A percentile compares a stretch with the other conserved stretches of the same genome.
phyloP scores from a whole-genome alignment of 2,888 invertebrate species.

The Notodonta ziczac region DNA sequence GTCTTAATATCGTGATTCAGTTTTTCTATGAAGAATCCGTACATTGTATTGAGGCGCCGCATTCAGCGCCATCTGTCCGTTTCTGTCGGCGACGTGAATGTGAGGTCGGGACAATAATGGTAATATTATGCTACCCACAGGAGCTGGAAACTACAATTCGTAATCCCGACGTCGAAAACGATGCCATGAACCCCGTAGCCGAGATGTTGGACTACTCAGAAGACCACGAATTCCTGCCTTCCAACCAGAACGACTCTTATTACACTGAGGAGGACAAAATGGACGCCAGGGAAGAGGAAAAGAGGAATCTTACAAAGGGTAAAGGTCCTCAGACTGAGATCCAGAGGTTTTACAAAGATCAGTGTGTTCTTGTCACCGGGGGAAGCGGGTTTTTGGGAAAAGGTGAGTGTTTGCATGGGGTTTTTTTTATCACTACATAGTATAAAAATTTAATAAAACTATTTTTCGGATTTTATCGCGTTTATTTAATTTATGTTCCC shows the following conservation, averaged over 20 bases:
- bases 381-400: slow-evolving; percentile 80
- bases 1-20: too few relatives aligned
- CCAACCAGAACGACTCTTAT: slow-evolving; percentile 73
- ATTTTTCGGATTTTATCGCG: too few relatives aligned
- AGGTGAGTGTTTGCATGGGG: slow-evolving; percentile 65
- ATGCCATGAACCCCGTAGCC: slow-evolving; percentile 73
- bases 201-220: slow-evolving; percentile 78
- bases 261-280: slow-evolving; percentile 76
- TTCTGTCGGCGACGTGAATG: too few relatives aligned
- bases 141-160: slow-evolving; percentile 70
- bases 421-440: slow-evolving; percentile 10
- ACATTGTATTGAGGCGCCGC: too few relatives aligned
- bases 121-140: slow-evolving; percentile 41
- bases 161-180: slow-evolving; percentile 64
- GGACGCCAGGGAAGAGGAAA: slow-evolving; percentile 76
- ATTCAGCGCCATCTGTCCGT: too few relatives aligned
- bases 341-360: slow-evolving; percentile 70
- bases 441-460: too few relatives aligned
- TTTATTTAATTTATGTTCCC: too few relatives aligned
- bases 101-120: too few relatives aligned
- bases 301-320: slow-evolving; percentile 76
- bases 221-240: slow-evolving; percentile 81
- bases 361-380: slow-evolving; percentile 79
- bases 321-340: slow-evolving; percentile 66
- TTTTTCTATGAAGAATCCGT: too few relatives aligned